Percentiles rank a stretch among this genome's conserved stretches.
Evolutionary conservation across 2,888 invertebrate species (phyloP).

Genomic region (Tortrix viridana): DNA sequence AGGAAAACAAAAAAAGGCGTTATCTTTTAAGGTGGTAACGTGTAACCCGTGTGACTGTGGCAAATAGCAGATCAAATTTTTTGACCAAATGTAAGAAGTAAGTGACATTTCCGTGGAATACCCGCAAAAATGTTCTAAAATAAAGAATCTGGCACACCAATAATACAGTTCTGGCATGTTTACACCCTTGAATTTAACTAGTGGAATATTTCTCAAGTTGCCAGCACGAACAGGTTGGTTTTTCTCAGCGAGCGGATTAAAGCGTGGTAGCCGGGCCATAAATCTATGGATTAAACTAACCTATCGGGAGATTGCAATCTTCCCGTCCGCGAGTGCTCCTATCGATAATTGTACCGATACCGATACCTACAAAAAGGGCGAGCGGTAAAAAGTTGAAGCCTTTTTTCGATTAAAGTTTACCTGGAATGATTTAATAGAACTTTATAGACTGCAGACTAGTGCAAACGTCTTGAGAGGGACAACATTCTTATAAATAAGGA

Average conservation of each 20-base stretch:
- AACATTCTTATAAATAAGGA: constrained; percentile 21
- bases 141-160: constrained; percentile 10
- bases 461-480: constrained; percentile 10
- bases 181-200: constrained; percentile 34
- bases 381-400: constrained; percentile 34
- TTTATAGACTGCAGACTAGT: constrained; percentile 16
- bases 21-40: no score
- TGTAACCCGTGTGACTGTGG: no score
- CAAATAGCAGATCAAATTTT: no score
- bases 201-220: constrained; percentile 35
- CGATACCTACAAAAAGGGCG: constrained; percentile 61
- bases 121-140: no score
- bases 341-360: constrained; percentile 77
- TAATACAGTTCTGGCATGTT: constrained; percentile 30
- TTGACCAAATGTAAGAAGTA: no score
- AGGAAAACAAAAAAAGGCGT: no score
- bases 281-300: constrained; percentile 78
- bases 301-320: constrained; percentile 77
- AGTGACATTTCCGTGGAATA: no score
- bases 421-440: constrained; percentile 35
- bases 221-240: constrained; percentile 48
- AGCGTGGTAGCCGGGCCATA: constrained; percentile 71
- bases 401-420: constrained; percentile 34
- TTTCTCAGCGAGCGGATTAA: constrained; percentile 70
- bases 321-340: constrained; percentile 61